Percentiles rank a stretch among this genome's conserved stretches.
phyloP scores from a whole-genome alignment of 2,888 invertebrate species.

The Conus canariensis region DNA sequence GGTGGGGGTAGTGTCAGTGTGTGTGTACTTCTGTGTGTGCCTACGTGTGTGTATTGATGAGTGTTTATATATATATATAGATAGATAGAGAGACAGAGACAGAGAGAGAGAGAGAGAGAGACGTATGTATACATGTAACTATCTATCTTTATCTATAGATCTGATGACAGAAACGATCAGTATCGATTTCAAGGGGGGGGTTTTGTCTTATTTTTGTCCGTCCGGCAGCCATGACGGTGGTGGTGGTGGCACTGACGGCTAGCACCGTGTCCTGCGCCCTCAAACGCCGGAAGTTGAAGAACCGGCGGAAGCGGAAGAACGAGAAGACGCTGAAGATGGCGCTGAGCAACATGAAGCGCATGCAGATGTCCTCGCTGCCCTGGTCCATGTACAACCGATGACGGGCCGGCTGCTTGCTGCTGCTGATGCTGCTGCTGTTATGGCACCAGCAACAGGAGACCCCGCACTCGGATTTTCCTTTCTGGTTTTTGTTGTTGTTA shows the following conservation, averaged over 20 bases:
- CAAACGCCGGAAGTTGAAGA: conserved; percentile 48
- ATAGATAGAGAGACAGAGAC: too few species aligned
- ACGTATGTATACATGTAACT: too few species aligned
- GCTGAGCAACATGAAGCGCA: not conserved
- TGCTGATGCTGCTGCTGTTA: too few species aligned
- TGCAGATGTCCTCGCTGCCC: conserved; percentile 41
- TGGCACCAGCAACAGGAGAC: too few species aligned
- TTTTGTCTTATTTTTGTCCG: not conserved
- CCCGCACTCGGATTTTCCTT: not conserved
- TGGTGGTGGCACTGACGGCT: conserved; percentile 39
- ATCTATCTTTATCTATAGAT: too few species aligned
- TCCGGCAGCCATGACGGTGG: conserved; percentile 33
- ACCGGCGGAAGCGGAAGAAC: conserved; percentile 43
- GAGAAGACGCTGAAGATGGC: conserved; percentile 38
- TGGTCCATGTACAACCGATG: conserved; percentile 34
- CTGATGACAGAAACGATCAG: too few species aligned
- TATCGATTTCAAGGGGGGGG: too few species aligned
- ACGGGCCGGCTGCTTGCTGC: not conserved
- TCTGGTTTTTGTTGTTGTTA: not conserved
- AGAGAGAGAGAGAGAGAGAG: too few species aligned
- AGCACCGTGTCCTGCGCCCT: conserved; percentile 38
- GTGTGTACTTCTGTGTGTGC: not conserved
- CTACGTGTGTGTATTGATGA: not conserved
- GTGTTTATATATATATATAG: not conserved
- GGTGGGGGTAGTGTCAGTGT: too few species aligned